Conservation (phyloP, 2,113 vertebrate genomes). For the Cyanoramphus novaezelandiae region DNA sequence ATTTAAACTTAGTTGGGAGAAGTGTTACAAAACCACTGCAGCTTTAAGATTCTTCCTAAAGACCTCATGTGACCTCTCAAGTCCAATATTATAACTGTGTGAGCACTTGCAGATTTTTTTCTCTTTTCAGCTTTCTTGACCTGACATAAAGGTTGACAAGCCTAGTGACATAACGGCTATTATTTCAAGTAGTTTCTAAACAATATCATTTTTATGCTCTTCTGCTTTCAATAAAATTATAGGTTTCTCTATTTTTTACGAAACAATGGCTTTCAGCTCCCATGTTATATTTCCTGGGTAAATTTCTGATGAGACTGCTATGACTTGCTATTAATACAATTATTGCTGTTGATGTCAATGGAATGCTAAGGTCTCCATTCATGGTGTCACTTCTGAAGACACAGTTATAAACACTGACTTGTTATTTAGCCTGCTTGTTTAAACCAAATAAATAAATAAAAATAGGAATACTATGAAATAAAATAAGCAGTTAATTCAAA, state of each 20-base stretch:
- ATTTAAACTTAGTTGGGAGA: neutral
- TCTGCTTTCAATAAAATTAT: slow-evolving; percentile 74
- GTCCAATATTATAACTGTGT: slow-evolving; percentile 53
- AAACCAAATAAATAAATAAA: neutral
- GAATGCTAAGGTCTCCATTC: neutral
- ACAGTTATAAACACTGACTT: neutral
- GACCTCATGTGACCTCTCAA: neutral
- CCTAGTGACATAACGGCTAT: slow-evolving; percentile 52
- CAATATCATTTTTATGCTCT: slow-evolving; percentile 67
- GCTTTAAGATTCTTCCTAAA: neutral
- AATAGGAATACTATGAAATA: neutral
- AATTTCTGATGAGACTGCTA: neutral
- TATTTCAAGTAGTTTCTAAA: slow-evolving; percentile 71
- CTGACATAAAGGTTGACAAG: slow-evolving; percentile 61
- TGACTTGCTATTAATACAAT: slow-evolving; percentile 53
- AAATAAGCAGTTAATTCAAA: slow-evolving; percentile 55
- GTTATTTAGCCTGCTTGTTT: neutral
- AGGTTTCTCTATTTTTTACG: slow-evolving; percentile 66
- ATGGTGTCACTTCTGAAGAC: neutral
- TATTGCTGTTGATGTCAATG: slow-evolving; percentile 50
- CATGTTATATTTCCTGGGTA: neutral
- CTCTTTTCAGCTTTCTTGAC: slow-evolving; percentile 8
- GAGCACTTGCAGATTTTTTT: slow-evolving; percentile 18
- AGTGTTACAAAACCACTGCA: neutral
- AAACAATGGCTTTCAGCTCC: slow-evolving; percentile 56